Conservation (phyloP, 2,113 vertebrate genomes). For the Heteronetta atricapilla region DNA sequence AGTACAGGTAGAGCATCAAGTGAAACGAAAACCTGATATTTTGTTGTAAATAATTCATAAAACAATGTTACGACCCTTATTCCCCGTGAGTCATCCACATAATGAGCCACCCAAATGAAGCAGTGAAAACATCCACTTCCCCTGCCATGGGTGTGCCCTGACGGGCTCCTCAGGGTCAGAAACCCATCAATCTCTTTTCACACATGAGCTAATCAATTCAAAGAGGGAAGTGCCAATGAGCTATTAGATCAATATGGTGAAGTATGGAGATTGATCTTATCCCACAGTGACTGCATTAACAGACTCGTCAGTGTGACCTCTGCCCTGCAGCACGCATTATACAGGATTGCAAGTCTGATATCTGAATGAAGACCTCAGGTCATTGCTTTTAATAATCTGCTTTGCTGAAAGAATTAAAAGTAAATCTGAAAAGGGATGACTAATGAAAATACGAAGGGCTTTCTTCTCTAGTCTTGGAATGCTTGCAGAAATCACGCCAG, state of each 20-base stretch:
- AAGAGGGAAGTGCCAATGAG: slow-evolving; percentile 76
- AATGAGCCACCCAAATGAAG: slow-evolving; percentile 17
- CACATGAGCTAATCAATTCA: slow-evolving; percentile 70
- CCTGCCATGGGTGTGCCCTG: slow-evolving; percentile 9
- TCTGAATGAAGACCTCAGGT: slow-evolving; percentile 68
- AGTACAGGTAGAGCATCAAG: neutral
- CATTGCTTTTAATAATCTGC: slow-evolving; percentile 73
- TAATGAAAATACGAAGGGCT: slow-evolving; percentile 2
- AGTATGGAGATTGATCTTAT: slow-evolving; percentile 90
- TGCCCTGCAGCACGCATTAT: slow-evolving; percentile 80
- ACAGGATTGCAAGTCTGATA: slow-evolving; percentile 76
- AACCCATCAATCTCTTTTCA: slow-evolving; percentile 74
- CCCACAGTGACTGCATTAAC: slow-evolving; percentile 88
- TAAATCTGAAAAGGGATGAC: slow-evolving; percentile 48
- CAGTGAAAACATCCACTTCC: neutral
- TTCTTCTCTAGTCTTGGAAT: neutral
- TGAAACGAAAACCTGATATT: neutral
- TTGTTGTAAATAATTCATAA: slow-evolving; percentile 48
- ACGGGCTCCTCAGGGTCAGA: slow-evolving; percentile 64
- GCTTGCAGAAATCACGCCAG: neutral
- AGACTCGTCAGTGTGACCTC: slow-evolving; percentile 84
- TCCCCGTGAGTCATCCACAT: neutral
- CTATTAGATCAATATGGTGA: slow-evolving; percentile 84
- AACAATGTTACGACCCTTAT: slow-evolving; percentile 1
- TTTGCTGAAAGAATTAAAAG: slow-evolving; percentile 54